phyloP scores from a whole-genome alignment of 2,797 vertebrate species.

The Ceyx erithaca region DNA sequence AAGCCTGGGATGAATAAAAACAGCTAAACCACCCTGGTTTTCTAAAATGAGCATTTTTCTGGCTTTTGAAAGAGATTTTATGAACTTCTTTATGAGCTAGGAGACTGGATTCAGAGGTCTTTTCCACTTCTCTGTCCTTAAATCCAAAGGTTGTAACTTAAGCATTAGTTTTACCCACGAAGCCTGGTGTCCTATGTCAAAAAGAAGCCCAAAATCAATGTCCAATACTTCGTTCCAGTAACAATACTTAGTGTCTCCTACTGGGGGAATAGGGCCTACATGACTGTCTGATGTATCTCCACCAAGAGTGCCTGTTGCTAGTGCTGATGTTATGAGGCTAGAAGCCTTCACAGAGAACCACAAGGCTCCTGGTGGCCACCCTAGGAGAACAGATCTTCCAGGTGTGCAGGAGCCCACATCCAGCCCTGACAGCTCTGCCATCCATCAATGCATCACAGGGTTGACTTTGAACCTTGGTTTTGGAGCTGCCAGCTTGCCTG shows the following conservation, averaged over 20 bases:
- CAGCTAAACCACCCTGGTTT: not conserved
- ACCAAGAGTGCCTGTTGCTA: not conserved
- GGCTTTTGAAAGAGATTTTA: not conserved
- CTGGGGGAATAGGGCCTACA: accelerated
- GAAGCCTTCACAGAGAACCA: not conserved
- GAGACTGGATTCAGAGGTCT: not conserved
- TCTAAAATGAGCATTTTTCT: not conserved
- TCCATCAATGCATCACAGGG: accelerated
- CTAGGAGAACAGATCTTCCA: not conserved
- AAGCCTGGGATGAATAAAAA: not conserved
- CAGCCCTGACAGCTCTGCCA: not conserved
- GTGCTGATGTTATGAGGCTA: not conserved
- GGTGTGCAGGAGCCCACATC: accelerated
- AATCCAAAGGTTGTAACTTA: not conserved
- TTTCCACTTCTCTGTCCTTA: not conserved
- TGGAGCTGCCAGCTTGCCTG: not conserved
- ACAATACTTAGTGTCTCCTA: not conserved
- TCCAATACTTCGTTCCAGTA: not conserved
- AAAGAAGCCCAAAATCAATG: accelerated
- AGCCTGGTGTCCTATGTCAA: not conserved
- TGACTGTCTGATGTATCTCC: not conserved
- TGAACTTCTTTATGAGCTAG: not conserved
- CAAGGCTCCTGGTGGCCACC: not conserved
- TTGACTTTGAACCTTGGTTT: accelerated
- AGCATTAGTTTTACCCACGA: not conserved